Percentiles rank a stretch among this genome's conserved stretches.
Evolutionary conservation across 2,797 vertebrate genomes (phyloP).

Genomic region (Petrocephalus sullivani): DNA sequence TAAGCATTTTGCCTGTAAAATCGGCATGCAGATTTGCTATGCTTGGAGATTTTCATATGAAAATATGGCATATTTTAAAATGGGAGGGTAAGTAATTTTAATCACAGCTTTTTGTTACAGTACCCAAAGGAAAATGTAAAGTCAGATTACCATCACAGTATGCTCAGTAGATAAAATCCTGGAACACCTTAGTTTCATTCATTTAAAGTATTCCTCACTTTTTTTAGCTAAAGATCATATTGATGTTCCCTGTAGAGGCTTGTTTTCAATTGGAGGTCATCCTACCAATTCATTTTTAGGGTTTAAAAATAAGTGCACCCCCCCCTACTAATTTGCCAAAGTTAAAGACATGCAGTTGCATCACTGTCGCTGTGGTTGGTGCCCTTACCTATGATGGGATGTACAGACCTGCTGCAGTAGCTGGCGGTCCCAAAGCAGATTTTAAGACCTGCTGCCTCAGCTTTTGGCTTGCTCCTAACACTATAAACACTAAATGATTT

Average conservation of each 20-base stretch:
- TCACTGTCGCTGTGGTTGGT: neutral
- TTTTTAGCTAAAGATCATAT: neutral
- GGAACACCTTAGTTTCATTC: too few species aligned
- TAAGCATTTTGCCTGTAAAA: neutral
- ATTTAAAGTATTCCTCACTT: neutral
- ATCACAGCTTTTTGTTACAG: neutral
- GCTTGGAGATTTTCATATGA: neutral
- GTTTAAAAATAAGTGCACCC: neutral
- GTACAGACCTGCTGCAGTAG: neutral
- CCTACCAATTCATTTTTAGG: neutral
- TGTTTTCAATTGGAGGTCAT: neutral
- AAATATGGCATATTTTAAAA: neutral
- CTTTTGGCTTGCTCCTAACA: neutral
- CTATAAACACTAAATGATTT: constrained; percentile 14
- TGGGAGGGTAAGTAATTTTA: neutral
- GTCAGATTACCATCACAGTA: neutral
- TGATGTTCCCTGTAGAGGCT: neutral
- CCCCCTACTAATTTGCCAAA: too few species aligned
- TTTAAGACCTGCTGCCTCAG: constrained; percentile 17
- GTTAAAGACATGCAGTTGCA: neutral
- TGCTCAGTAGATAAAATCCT: too few species aligned
- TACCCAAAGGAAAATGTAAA: neutral
- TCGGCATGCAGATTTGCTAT: neutral
- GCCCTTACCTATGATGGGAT: too few species aligned
- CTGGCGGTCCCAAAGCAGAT: neutral